These are phyloP conservation scores for Lichenostomus cassidix DNA, from an alignment of 2,113 vertebrate species.

Conservation along the genomic window DNA sequence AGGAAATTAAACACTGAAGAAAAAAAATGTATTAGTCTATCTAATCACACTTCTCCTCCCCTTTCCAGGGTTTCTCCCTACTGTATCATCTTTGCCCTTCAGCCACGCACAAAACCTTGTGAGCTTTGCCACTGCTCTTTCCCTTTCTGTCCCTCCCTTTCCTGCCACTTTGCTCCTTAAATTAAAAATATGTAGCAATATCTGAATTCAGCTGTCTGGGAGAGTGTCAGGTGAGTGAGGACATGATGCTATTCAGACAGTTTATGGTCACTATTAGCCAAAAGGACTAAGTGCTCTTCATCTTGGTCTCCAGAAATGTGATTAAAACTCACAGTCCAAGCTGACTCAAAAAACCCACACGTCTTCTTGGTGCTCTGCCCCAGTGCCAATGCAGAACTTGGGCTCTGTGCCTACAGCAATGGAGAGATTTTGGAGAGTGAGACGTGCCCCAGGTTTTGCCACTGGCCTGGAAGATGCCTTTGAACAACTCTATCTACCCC, in stretches of 20 bases:
- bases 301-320: not conserved
- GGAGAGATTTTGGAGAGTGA: not conserved
- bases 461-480: not conserved
- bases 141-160: not conserved
- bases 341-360: not conserved
- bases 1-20: conserved; percentile 7
- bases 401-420: no score
- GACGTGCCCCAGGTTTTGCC: not conserved
- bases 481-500: not conserved
- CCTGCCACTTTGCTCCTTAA: not conserved
- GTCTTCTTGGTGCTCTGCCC: not conserved
- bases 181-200: not conserved
- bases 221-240: not conserved
- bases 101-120: not conserved
- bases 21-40: not conserved
- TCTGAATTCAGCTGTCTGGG: not conserved
- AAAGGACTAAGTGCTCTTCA: not conserved
- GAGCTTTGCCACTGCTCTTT: not conserved
- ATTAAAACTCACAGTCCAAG: not conserved
- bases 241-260: not conserved
- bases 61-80: not conserved
- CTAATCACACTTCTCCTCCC: conserved; percentile 1
- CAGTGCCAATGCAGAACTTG: fast-evolving
- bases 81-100: not conserved
- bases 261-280: not conserved